Evolutionary conservation across 2,797 vertebrate genomes (phyloP).

Genomic region (Poeciliopsis turneri): DNA sequence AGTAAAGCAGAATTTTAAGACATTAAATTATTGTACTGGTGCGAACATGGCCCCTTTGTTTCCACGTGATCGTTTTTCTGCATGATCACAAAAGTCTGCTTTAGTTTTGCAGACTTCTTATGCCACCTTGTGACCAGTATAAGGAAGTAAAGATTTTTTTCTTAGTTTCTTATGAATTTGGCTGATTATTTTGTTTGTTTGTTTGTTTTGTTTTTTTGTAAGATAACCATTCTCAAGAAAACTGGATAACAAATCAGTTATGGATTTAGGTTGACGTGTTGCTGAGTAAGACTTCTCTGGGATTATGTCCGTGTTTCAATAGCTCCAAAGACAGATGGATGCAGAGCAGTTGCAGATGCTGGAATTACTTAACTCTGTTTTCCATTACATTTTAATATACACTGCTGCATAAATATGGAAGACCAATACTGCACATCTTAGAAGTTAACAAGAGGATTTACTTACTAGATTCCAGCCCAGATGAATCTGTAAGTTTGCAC

Average conservation of each 20-base stretch:
- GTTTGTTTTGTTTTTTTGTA: no score
- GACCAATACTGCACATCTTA: background rate
- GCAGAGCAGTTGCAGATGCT: background rate
- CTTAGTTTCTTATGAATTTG: background rate
- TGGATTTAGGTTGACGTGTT: background rate
- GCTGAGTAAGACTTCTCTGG: background rate
- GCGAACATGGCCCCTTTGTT: constrained; percentile 3
- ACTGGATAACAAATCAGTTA: background rate
- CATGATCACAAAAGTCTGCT: background rate
- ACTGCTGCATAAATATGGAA: background rate
- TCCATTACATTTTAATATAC: background rate
- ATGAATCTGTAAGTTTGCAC: background rate
- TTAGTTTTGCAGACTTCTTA: constrained; percentile 21
- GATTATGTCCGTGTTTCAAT: background rate
- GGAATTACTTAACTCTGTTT: background rate
- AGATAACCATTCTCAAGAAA: background rate
- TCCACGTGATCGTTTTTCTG: background rate
- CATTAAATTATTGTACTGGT: constrained; percentile 20
- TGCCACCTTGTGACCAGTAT: constrained; percentile 41
- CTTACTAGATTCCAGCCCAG: background rate
- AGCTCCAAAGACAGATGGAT: background rate
- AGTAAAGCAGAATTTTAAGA: background rate
- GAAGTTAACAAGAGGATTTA: background rate
- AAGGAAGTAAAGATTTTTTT: background rate
- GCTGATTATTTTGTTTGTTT: background rate